Evolutionary conservation across 2,797 vertebrate species (phyloP), one percentile per base, ranked within the genome.

Genomic region (Poecilia velifera): DNA sequence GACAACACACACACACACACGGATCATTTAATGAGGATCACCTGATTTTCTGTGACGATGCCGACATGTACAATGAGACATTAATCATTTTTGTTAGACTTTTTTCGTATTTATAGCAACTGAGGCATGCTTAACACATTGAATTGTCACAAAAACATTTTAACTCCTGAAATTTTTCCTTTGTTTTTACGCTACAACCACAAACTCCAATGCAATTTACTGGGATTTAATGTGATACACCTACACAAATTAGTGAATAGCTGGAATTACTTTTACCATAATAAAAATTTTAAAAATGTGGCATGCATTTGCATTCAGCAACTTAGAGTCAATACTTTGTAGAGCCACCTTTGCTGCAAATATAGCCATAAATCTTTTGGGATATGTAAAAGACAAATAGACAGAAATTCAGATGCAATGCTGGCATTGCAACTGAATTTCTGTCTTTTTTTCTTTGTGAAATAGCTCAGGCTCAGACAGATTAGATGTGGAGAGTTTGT

Each of bases 1-100:
- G 82, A 74, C 57, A 73, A 47, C 25, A 12, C n/a, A 82, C 28
- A 34, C 28, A 34, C 70, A 84, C 9, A 53, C 71, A 84, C 6
- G 36, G 1, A 57, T 46, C n/a, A 57, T 6, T 47, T 59, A 3
- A 72, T 18, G 31, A n/a, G 31, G 55, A 73, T 71, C 22, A 78
- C 47, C 70, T 46, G 8, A 46, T 39, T 3, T 71, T 16, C 1
- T 6, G 41, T 28, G 68, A 46, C 6, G 43, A 28, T 71, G 68
- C 9, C 9, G n/a, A 16, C 22, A 71, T n/a, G 1, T 45, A 14
- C 68, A 45, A n/a, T n/a, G 12, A n/a, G 13, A 41, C 6, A 64
- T 18, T 18, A 20, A 64, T 51, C 59, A 64, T 36, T 64, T 36
- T 64, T 36, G 20, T 1, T 34, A 18, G 28, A 68, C 41, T 41